Percentiles rank a stretch among this genome's conserved stretches.
Conservation (phyloP, 2,113 vertebrate species). For the Ceyx margarethae region DNA sequence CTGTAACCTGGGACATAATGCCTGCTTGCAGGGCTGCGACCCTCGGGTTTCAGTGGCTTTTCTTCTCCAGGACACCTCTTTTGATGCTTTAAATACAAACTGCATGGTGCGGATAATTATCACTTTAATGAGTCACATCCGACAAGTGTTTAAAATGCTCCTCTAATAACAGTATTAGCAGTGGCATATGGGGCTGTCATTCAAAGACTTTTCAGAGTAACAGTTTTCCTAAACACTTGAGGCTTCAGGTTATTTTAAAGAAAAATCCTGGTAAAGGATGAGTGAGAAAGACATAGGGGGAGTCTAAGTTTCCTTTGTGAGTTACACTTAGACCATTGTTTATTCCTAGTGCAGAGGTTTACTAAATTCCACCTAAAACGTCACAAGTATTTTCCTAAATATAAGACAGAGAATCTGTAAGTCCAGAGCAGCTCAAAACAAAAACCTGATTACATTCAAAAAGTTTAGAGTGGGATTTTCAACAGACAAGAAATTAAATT, state of each 20-base stretch:
- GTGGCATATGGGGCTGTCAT: background rate
- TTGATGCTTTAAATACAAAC: background rate
- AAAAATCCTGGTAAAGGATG: background rate
- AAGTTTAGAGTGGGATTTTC: background rate
- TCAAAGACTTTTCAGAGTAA: background rate
- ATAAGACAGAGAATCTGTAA: background rate
- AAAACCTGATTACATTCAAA: background rate
- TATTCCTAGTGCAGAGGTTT: background rate
- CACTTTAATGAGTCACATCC: background rate
- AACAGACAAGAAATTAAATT: background rate
- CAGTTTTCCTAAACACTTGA: background rate
- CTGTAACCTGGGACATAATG: background rate
- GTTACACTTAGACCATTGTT: background rate
- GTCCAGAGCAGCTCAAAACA: background rate
- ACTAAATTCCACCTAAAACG: background rate
- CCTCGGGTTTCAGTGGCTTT: background rate
- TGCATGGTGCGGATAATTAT: background rate
- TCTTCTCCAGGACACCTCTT: background rate
- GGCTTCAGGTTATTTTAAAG: background rate
- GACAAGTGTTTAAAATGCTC: background rate
- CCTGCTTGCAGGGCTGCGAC: background rate
- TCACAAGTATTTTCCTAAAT: background rate
- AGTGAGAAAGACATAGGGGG: background rate
- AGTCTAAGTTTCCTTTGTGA: background rate
- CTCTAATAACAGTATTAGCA: background rate